These are phyloP conservation scores for Pristionchus exspectatus DNA, from an alignment of 2,888 invertebrate species.

Conservation along the genomic window DNA sequence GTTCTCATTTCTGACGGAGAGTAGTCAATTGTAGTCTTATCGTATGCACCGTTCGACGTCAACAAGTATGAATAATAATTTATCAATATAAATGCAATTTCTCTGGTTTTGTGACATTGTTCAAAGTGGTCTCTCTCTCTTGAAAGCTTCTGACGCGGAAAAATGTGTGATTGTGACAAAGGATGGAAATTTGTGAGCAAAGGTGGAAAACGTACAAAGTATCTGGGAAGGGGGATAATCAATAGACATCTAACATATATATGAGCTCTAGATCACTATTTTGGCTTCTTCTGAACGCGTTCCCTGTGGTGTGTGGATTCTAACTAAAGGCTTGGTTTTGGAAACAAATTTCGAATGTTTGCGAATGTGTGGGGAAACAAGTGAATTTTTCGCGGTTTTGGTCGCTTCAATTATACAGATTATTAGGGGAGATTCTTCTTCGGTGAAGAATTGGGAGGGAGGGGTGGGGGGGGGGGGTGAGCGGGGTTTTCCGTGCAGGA, in stretches of 20 bases:
- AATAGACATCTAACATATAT: conserved; percentile 42
- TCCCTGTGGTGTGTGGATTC: conserved; percentile 6
- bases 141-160: conserved; percentile 42
- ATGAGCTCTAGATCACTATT: conserved; percentile 45
- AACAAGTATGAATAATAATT: conserved; percentile 30
- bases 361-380: background rate
- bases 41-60: background rate
- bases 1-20: background rate
- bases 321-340: conserved; percentile 5
- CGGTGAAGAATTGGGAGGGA: background rate
- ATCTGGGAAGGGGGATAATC: background rate
- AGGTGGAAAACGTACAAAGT: background rate
- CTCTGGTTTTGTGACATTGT: conserved; percentile 37
- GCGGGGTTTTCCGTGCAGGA: background rate
- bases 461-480: background rate
- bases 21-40: background rate
- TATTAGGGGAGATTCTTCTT: conserved; percentile 26
- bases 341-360: conserved; percentile 12
- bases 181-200: conserved; percentile 5
- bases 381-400: conserved; percentile 44
- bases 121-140: background rate
- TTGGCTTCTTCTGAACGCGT: background rate
- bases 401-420: conserved; percentile 27
- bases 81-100: conserved; percentile 13
- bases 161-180: conserved; percentile 4